A percentile compares a stretch with the other conserved stretches of the same genome.
These are phyloP conservation scores for Acanthoscelides obtectus DNA, from an alignment of 2,888 invertebrate species.

Conservation along the genomic window DNA sequence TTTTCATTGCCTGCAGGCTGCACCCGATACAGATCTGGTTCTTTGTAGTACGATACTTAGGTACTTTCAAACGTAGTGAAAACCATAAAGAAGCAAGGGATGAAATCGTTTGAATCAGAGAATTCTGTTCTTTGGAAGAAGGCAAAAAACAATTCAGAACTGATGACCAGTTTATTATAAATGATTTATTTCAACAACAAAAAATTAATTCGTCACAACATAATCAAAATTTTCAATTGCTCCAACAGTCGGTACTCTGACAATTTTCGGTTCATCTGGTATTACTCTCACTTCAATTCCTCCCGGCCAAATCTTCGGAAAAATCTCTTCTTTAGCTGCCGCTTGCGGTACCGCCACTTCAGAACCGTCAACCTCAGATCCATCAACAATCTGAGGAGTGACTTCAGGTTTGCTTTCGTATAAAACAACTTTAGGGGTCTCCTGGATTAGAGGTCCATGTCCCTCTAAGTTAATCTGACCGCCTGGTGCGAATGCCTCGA, in stretches of 20 bases:
- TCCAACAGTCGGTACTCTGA: background rate
- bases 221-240: background rate
- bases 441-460: conserved; percentile 7
- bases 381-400: background rate
- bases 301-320: background rate
- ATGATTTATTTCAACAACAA: background rate
- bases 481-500: conserved; percentile 8
- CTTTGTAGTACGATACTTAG: no score
- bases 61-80: no score
- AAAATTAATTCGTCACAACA: background rate
- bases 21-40: no score
- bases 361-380: background rate
- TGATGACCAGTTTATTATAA: background rate
- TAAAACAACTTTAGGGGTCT: conserved; percentile 4
- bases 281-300: background rate
- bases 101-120: no score
- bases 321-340: background rate
- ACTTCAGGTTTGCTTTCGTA: background rate
- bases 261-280: background rate
- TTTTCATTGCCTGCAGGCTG: no score
- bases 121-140: no score
- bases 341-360: background rate
- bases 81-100: no score
- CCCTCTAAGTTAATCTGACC: conserved; percentile 10
- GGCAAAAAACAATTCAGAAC: no score